Evolutionary conservation across 2,797 vertebrate genomes (phyloP).

Genomic region (Artibeus lituratus): DNA sequence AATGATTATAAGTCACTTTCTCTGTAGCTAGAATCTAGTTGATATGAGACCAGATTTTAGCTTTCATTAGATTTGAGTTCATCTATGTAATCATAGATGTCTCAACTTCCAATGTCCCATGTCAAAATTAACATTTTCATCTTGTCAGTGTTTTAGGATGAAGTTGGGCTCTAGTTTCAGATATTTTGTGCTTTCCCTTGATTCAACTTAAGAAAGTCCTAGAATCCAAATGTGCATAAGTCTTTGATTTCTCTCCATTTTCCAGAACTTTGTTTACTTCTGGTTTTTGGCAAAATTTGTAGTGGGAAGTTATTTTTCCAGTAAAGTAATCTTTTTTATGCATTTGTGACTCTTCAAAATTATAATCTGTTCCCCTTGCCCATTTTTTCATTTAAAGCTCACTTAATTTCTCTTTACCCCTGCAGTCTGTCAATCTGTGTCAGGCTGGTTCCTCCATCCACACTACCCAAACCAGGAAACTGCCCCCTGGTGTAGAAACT

Average conservation of each 20-base stretch:
- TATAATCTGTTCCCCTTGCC: background rate
- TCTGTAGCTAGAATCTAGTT: background rate
- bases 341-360: background rate
- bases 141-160: background rate
- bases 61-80: background rate
- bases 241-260: background rate
- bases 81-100: background rate
- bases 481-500: background rate
- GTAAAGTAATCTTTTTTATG: background rate
- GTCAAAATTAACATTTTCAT: background rate
- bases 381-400: background rate
- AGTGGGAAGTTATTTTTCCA: background rate
- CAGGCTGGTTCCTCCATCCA: background rate
- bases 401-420: background rate
- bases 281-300: background rate
- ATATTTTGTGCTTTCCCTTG: background rate
- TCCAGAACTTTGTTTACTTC: background rate
- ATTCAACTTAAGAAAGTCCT: background rate
- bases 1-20: background rate
- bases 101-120: background rate
- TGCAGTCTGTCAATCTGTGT: background rate
- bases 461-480: background rate
- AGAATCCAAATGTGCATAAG: background rate
- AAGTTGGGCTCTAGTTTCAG: background rate
- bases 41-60: background rate